A percentile compares a stretch with the other conserved stretches of the same genome.
phyloP scores from a whole-genome alignment of 2,113 vertebrate species.

The Corythornis cristatus region DNA sequence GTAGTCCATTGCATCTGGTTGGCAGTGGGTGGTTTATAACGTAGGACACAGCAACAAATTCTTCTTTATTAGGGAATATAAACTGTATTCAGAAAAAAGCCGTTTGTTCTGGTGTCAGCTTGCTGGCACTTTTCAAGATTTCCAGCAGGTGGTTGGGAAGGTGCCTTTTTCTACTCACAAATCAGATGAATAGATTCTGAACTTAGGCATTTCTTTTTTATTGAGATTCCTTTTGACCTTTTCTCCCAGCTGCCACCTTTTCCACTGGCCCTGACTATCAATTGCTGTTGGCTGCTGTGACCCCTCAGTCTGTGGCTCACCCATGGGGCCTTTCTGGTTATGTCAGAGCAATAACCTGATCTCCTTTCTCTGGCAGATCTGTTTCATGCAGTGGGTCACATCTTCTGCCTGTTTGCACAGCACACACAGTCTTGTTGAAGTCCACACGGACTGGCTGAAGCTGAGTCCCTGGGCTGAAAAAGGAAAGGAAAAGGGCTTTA shows the following conservation, averaged over 20 bases:
- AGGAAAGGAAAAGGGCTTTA: not conserved
- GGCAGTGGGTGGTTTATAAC: not conserved
- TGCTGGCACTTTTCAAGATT: not conserved
- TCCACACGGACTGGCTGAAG: not conserved
- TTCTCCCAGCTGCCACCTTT: not conserved
- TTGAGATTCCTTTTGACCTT: not conserved
- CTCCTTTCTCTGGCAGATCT: not conserved
- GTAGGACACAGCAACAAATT: not conserved
- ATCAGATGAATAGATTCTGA: not conserved
- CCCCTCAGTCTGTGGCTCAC: fast-evolving
- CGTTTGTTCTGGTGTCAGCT: not conserved
- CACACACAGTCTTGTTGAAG: fast-evolving
- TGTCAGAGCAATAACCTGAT: not conserved
- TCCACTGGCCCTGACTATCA: not conserved
- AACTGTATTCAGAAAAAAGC: not conserved
- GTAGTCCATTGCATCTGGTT: not conserved
- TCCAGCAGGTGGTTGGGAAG: not conserved
- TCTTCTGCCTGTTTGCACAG: fast-evolving
- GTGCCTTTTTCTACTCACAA: not conserved
- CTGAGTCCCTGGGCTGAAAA: not conserved
- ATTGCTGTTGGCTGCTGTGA: not conserved
- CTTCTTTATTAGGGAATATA: not conserved
- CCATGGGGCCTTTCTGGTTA: fast-evolving
- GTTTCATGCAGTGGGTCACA: not conserved
- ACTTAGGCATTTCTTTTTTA: not conserved